Evolutionary conservation across 2,113 vertebrate species (phyloP).

Genomic region (Turdus rufiventris): DNA sequence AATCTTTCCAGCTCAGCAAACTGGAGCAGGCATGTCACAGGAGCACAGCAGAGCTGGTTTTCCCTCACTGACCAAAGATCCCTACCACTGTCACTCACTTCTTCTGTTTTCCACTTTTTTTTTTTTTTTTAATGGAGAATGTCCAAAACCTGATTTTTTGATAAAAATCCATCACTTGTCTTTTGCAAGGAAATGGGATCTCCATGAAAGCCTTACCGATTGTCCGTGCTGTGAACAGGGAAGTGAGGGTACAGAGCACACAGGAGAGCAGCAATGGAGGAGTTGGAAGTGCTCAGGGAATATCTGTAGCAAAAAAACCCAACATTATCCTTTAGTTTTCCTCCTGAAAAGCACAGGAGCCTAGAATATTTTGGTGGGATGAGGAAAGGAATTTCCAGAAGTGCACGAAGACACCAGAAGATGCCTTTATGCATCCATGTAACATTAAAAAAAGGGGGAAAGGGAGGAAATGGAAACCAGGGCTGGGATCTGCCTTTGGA

Average conservation of each 20-base stretch:
- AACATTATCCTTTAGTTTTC: neutral
- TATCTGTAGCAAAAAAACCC: constrained; percentile 74
- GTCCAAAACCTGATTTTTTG: neutral
- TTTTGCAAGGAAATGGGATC: neutral
- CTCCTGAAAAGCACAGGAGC: neutral
- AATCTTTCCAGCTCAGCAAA: neutral
- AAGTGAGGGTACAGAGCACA: constrained; percentile 97
- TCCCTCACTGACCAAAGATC: neutral
- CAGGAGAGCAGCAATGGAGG: constrained; percentile 93
- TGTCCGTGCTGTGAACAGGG: constrained; percentile 95
- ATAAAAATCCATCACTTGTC: neutral
- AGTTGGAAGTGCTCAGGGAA: constrained; percentile 92
- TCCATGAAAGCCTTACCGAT: constrained; percentile 76
- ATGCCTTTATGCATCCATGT: rapidly evolving
- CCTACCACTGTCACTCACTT: neutral
- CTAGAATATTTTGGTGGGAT: neutral
- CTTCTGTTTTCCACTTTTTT: neutral
- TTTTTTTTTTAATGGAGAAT: neutral
- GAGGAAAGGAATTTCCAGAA: neutral
- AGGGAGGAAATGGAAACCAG: neutral
- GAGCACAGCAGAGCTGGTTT: neutral
- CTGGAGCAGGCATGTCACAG: neutral
- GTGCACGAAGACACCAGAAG: neutral
- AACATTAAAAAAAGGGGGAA: neutral
- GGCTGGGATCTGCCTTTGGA: neutral